A percentile compares a stretch with the other conserved stretches of the same genome.
phyloP scores from a whole-genome alignment of 2,888 invertebrate species.

The Mechanitis mazaeus region DNA sequence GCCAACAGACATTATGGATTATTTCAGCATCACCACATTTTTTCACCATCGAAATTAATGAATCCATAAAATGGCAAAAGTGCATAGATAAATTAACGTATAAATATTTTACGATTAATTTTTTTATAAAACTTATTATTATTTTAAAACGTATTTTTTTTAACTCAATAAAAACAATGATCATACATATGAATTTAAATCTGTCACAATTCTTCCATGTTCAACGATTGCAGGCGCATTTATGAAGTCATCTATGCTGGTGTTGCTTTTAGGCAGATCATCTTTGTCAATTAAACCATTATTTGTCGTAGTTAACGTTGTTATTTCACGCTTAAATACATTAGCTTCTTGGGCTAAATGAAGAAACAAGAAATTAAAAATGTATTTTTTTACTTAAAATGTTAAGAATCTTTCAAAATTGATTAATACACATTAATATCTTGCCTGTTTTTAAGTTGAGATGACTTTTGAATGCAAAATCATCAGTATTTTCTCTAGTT shows the following conservation, averaged over 20 bases:
- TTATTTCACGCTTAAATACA: slow-evolving; percentile 89
- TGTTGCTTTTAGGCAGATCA: slow-evolving; percentile 87
- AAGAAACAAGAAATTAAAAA: neutral
- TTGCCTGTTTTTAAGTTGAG: slow-evolving; percentile 88
- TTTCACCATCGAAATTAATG: too few relatives aligned
- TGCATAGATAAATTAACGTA: too few relatives aligned
- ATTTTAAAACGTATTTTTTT: too few relatives aligned
- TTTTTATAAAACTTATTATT: too few relatives aligned
- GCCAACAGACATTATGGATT: too few relatives aligned
- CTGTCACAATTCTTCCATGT: slow-evolving; percentile 89
- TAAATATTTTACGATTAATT: too few relatives aligned
- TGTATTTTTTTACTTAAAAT: too few relatives aligned
- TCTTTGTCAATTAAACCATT: slow-evolving; percentile 86
- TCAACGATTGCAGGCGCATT: slow-evolving; percentile 88
- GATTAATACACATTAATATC: neutral
- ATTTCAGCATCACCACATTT: too few relatives aligned
- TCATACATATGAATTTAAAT: slow-evolving; percentile 91
- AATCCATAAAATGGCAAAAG: too few relatives aligned
- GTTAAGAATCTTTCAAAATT: too few relatives aligned
- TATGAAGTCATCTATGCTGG: slow-evolving; percentile 84
- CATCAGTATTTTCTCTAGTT: slow-evolving; percentile 85
- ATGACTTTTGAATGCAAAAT: slow-evolving; percentile 88
- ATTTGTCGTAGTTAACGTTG: slow-evolving; percentile 84
- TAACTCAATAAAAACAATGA: neutral
- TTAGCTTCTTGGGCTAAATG: slow-evolving; percentile 88